Evolutionary conservation across 2,888 invertebrate genomes (phyloP).

Genomic region (Dysmachus trigonus): DNA sequence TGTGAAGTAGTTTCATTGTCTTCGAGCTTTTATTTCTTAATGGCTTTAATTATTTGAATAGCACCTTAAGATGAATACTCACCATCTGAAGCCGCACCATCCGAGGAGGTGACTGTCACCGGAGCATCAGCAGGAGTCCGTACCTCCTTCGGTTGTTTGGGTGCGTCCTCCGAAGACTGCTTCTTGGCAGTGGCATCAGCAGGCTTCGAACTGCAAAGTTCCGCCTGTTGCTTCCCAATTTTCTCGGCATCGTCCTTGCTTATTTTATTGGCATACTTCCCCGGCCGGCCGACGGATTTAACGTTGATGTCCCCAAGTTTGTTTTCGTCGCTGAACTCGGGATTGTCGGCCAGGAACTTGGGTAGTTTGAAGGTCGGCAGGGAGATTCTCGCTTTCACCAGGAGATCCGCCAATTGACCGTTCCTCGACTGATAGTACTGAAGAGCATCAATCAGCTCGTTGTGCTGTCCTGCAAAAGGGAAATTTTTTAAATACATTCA

Average conservation of each 20-base stretch:
- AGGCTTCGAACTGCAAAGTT: neutral
- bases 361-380: conserved; percentile 50
- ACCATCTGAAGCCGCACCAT: neutral
- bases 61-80: neutral
- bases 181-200: neutral
- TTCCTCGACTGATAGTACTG: conserved; percentile 51
- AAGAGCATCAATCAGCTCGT: conserved; percentile 50
- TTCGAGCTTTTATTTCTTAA: too few species aligned
- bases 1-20: too few species aligned
- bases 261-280: conserved; percentile 44
- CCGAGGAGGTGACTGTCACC: neutral
- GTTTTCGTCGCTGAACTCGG: conserved; percentile 44
- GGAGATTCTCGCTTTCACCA: conserved; percentile 51
- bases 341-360: conserved; percentile 49
- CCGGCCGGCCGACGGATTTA: conserved; percentile 44
- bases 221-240: neutral
- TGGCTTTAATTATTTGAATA: too few species aligned
- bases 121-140: neutral
- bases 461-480: conserved; percentile 49
- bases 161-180: neutral
- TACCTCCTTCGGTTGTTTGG: neutral
- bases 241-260: conserved; percentile 4
- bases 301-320: neutral
- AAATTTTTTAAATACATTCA: neutral
- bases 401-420: conserved; percentile 51